Conservation (phyloP, 2,113 vertebrate species). For the Myotis davidii region DNA sequence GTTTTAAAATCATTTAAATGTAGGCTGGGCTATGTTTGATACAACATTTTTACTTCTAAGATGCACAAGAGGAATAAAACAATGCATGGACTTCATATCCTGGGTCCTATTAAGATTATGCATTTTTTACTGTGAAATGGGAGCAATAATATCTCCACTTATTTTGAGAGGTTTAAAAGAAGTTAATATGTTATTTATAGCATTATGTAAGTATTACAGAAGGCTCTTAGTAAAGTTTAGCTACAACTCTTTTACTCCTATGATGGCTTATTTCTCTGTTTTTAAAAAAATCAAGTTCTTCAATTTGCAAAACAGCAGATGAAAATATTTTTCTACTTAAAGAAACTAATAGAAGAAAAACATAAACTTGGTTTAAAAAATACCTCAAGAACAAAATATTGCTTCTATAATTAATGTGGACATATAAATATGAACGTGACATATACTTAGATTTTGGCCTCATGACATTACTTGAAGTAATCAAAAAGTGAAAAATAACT, state of each 20-base stretch:
- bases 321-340: background rate
- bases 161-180: background rate
- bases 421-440: background rate
- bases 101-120: background rate
- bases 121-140: background rate
- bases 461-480: background rate
- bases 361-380: background rate
- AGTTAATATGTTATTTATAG: background rate
- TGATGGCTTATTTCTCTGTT: background rate
- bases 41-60: constrained; percentile 6
- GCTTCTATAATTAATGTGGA: background rate
- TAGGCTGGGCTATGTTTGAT: background rate
- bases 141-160: background rate
- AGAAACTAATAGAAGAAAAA: background rate
- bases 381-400: background rate
- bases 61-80: background rate
- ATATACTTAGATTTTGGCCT: background rate
- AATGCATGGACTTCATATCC: background rate
- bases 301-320: background rate
- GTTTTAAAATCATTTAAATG: constrained; percentile 24
- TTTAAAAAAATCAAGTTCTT: background rate
- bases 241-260: background rate
- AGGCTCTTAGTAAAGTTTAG: background rate
- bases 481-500: background rate
- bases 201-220: background rate